A percentile compares a stretch with the other conserved stretches of the same genome.
These are phyloP conservation scores for Centropus unirufus DNA, from an alignment of 2,113 vertebrate species.

Conservation along the genomic window DNA sequence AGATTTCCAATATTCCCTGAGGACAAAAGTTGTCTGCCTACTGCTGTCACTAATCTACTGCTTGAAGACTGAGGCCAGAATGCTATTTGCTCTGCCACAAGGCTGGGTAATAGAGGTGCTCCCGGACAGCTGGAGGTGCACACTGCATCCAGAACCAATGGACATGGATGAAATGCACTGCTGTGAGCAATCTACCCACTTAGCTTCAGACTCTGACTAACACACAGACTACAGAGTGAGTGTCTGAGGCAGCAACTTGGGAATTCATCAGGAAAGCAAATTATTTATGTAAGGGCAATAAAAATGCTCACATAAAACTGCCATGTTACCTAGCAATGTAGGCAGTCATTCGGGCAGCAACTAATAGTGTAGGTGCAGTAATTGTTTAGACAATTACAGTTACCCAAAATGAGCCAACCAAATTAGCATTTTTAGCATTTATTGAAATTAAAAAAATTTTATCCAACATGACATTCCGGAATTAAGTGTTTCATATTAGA, in stretches of 20 bases:
- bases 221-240: neutral
- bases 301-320: neutral
- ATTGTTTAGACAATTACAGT: neutral
- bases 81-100: slow-evolving; percentile 71
- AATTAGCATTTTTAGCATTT: neutral
- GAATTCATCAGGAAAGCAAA: neutral
- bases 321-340: neutral
- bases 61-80: slow-evolving; percentile 26
- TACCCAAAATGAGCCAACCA: neutral
- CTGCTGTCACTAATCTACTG: slow-evolving; percentile 58
- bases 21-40: slow-evolving; percentile 42
- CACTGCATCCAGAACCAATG: neutral
- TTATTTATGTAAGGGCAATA: neutral
- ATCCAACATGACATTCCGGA: neutral
- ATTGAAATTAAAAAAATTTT: neutral
- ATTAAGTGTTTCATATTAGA: neutral
- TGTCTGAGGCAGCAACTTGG: neutral
- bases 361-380: neutral
- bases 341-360: neutral
- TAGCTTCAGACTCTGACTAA: slow-evolving; percentile 57
- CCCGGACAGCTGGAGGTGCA: slow-evolving; percentile 69
- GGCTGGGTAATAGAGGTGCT: slow-evolving; percentile 75
- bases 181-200: slow-evolving; percentile 77
- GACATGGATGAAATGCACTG: slow-evolving; percentile 73
- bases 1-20: slow-evolving; percentile 54